These are phyloP conservation scores for Allacma fusca DNA, from an alignment of 2,888 invertebrate genomes.

Conservation along the genomic window DNA sequence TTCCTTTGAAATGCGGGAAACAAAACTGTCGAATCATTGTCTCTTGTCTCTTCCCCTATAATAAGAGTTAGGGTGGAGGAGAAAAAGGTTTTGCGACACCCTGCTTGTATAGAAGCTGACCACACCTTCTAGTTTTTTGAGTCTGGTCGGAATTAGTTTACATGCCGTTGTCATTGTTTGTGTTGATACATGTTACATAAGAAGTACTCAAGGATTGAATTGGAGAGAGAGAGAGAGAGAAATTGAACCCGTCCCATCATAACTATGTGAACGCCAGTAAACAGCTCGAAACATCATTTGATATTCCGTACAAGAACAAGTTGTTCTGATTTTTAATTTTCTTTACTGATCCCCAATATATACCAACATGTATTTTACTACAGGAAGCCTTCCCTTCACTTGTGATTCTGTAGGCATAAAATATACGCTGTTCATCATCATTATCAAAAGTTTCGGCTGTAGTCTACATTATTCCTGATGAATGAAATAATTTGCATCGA, in stretches of 20 bases:
- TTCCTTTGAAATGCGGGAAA: too few species aligned
- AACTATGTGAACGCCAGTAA: not conserved
- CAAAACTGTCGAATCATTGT: too few species aligned
- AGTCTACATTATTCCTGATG: not conserved
- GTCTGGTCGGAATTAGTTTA: too few species aligned
- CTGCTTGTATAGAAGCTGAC: too few species aligned
- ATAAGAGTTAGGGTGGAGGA: too few species aligned
- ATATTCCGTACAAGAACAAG: constrained; percentile 28
- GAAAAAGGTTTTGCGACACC: too few species aligned
- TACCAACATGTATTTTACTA: not conserved
- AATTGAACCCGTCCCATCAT: not conserved
- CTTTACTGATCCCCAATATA: not conserved
- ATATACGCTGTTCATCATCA: constrained; percentile 1
- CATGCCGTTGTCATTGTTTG: constrained; percentile 1
- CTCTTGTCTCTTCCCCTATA: too few species aligned
- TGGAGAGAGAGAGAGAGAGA: not conserved
- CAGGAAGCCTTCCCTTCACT: not conserved
- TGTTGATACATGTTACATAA: not conserved
- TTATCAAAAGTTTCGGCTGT: not conserved
- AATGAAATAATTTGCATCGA: constrained; percentile 8
- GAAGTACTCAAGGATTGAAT: not conserved
- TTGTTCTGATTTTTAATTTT: constrained; percentile 20
- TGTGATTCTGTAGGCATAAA: not conserved
- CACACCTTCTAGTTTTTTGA: too few species aligned
- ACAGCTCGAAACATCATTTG: not conserved